These are phyloP conservation scores for Eunapius fragilis DNA, from an alignment of 37 sponge, comb jelly and placozoan species.

Conservation along the genomic window DNA sequence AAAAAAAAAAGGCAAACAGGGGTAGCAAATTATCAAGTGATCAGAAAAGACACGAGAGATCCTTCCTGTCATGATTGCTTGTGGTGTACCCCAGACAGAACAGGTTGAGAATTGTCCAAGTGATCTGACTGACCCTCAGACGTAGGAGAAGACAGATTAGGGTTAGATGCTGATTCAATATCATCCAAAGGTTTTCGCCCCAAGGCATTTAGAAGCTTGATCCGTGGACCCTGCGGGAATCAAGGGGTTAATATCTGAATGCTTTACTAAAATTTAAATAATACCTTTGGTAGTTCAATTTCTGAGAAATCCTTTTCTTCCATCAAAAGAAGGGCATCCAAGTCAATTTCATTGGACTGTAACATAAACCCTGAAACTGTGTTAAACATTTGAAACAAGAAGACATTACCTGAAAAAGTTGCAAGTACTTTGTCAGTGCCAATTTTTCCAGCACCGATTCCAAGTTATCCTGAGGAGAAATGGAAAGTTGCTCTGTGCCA, in stretches of 20 bases:
- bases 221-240: constrained; percentile 20
- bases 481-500: background rate
- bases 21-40: background rate
- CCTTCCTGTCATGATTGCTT: background rate
- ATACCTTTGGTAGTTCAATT: constrained; percentile 79
- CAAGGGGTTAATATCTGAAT: background rate
- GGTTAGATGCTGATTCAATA: background rate
- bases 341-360: constrained; percentile 88
- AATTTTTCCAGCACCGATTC: constrained; percentile 55
- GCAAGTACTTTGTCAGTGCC: constrained; percentile 48
- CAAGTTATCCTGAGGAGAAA: constrained; percentile 39
- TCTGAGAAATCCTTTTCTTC: constrained; percentile 85
- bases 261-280: background rate
- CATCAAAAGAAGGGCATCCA: constrained; percentile 85
- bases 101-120: background rate
- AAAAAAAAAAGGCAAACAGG: background rate
- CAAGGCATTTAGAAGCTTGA: constrained; percentile 23
- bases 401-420: constrained; percentile 58
- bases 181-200: constrained; percentile 12
- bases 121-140: background rate
- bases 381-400: background rate
- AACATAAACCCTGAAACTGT: background rate
- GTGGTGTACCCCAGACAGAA: background rate
- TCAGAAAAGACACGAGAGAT: background rate
- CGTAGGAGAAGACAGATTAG: background rate